phyloP scores from a whole-genome alignment of 2,888 invertebrate species.

The Linnaemya vulpina region DNA sequence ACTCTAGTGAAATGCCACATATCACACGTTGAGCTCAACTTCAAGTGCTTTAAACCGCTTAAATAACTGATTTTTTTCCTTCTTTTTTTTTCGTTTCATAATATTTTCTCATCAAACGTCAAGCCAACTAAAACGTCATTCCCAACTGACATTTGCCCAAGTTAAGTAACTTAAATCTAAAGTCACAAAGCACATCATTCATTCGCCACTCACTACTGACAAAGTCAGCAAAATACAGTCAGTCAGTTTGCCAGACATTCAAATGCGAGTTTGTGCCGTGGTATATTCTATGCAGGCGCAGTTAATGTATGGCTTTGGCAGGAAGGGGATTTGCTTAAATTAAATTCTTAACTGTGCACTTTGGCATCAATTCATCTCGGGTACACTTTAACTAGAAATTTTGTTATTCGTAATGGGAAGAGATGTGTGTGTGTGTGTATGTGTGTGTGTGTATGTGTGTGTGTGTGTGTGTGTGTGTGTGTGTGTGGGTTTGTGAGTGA shows the following conservation, averaged over 20 bases:
- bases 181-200: conserved; percentile 50
- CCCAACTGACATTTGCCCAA: conserved; percentile 47
- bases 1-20: background rate
- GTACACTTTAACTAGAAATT: conserved; percentile 36
- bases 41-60: background rate
- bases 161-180: conserved; percentile 43
- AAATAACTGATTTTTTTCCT: background rate
- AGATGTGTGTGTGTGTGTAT: background rate
- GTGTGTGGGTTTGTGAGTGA: too few relatives aligned
- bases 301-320: conserved; percentile 29
- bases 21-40: background rate
- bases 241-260: conserved; percentile 32
- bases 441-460: too few relatives aligned
- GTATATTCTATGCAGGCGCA: background rate
- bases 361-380: conserved; percentile 64
- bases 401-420: background rate
- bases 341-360: conserved; percentile 62
- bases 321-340: conserved; percentile 63
- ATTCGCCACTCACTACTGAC: conserved; percentile 28
- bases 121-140: conserved; percentile 41
- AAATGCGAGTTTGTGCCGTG: conserved; percentile 9
- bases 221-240: too few relatives aligned
- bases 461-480: too few relatives aligned
- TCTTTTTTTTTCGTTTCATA: background rate
- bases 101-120: conserved; percentile 10